phyloP scores from a whole-genome alignment of 2,113 vertebrate species.

The Damaliscus lunatus region DNA sequence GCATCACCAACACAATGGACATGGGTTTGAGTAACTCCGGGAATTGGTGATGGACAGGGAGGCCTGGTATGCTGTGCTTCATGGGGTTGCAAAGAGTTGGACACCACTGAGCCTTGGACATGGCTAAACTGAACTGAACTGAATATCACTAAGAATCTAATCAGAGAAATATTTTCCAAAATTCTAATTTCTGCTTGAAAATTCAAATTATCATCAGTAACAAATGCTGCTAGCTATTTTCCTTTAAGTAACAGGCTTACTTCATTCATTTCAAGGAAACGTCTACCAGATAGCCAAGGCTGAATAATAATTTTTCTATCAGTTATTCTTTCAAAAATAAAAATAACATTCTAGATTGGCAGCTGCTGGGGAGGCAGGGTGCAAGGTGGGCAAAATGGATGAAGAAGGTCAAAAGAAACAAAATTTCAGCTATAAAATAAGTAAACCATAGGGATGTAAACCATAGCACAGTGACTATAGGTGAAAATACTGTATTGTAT shows the following conservation, averaged over 20 bases:
- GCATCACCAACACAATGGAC: too few relatives aligned
- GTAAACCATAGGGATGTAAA: not conserved
- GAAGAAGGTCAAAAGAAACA: not conserved
- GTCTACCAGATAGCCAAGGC: not conserved
- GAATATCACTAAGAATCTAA: not conserved
- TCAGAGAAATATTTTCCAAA: not conserved
- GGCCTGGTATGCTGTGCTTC: too few relatives aligned
- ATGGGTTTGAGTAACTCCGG: too few relatives aligned
- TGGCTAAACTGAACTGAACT: too few relatives aligned
- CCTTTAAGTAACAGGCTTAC: not conserved
- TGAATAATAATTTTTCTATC: conserved; percentile 23
- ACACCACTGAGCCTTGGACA: fast-evolving
- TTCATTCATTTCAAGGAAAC: not conserved
- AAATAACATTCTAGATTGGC: not conserved
- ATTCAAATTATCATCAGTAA: not conserved
- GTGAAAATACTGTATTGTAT: not conserved
- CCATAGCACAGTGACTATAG: not conserved
- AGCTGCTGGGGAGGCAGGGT: not conserved
- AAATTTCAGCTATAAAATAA: not conserved
- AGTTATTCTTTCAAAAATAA: conserved; percentile 29
- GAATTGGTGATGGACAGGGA: too few relatives aligned
- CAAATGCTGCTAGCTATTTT: not conserved
- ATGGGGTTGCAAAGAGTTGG: too few relatives aligned
- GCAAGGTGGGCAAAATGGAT: not conserved
- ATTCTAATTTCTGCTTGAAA: conserved; percentile 18